phyloP scores from a whole-genome alignment of 2,113 vertebrate species.

The Arothron firmamentum region DNA sequence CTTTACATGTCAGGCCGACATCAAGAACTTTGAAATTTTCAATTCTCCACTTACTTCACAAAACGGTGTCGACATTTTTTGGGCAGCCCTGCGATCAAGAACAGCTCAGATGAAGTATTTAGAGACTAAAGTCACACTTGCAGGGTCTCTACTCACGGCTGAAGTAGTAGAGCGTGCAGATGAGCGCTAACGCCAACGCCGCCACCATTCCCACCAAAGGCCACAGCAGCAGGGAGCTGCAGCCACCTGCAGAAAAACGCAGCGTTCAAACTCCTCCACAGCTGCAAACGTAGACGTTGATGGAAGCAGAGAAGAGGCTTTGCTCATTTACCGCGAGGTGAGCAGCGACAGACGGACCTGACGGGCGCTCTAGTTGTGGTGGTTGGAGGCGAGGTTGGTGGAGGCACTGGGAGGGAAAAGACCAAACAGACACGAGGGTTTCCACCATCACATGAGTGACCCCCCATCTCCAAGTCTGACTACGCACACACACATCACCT shows the following conservation, averaged over 20 bases:
- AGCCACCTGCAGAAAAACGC: conserved; percentile 32
- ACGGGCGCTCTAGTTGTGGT: not conserved
- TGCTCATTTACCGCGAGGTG: conserved; percentile 18
- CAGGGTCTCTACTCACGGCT: conserved; percentile 66
- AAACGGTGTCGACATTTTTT: conserved; percentile 75
- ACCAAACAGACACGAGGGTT: not conserved
- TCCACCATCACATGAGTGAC: not conserved
- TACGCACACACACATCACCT: no score
- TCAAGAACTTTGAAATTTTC: not conserved
- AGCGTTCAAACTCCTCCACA: no score
- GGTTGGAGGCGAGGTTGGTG: conserved; percentile 22
- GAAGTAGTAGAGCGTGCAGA: conserved; percentile 68
- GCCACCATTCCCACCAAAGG: conserved; percentile 47
- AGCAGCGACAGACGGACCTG: conserved; percentile 23
- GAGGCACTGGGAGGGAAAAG: conserved; percentile 27
- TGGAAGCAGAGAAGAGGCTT: not conserved
- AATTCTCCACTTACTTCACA: conserved; percentile 61
- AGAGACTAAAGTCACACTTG: no score
- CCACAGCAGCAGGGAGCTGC: conserved; percentile 62
- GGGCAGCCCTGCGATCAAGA: conserved; percentile 60
- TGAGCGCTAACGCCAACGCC: conserved; percentile 39
- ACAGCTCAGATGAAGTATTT: not conserved
- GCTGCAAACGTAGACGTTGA: no score
- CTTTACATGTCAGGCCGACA: not conserved
- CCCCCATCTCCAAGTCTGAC: no score